Conservation (phyloP, 2,113 vertebrate species). For the Vicugna pacos region DNA sequence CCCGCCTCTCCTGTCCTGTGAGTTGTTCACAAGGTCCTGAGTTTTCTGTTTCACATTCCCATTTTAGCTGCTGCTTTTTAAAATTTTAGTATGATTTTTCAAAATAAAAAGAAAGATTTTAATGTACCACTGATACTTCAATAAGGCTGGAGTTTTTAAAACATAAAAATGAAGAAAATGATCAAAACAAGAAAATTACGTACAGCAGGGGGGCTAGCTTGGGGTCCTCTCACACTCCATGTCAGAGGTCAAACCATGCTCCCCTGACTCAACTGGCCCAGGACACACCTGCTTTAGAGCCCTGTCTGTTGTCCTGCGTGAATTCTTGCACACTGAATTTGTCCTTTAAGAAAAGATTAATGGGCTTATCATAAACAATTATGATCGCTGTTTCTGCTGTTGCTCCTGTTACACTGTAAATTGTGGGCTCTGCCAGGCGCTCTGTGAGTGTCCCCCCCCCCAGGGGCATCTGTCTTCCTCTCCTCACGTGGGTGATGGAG, state of each 20-base stretch:
- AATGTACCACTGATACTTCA: not conserved
- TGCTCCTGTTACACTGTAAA: rapidly evolving
- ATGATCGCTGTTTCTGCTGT: not conserved
- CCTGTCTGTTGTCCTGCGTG: not conserved
- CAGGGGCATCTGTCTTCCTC: rapidly evolving
- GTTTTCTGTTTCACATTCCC: not conserved
- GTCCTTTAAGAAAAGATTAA: not conserved
- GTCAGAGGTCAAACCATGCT: not conserved
- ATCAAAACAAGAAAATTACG: not conserved
- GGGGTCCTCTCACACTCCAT: rapidly evolving
- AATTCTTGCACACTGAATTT: not conserved
- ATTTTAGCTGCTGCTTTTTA: not conserved
- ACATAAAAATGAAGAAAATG: not conserved
- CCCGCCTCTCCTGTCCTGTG: not conserved
- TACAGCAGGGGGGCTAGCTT: not conserved
- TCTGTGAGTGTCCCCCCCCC: rapidly evolving
- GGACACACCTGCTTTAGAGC: not conserved
- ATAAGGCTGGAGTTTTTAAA: not conserved
- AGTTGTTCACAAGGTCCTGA: not conserved
- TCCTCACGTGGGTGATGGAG: rapidly evolving
- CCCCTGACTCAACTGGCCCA: rapidly evolving
- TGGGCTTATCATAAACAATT: not conserved
- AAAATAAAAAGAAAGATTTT: not conserved
- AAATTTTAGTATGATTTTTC: not conserved
- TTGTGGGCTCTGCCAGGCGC: not conserved